These are phyloP conservation scores for Drosophila grimshawi DNA, from an alignment of 1,140 invertebrate species.

Conservation along the genomic window DNA sequence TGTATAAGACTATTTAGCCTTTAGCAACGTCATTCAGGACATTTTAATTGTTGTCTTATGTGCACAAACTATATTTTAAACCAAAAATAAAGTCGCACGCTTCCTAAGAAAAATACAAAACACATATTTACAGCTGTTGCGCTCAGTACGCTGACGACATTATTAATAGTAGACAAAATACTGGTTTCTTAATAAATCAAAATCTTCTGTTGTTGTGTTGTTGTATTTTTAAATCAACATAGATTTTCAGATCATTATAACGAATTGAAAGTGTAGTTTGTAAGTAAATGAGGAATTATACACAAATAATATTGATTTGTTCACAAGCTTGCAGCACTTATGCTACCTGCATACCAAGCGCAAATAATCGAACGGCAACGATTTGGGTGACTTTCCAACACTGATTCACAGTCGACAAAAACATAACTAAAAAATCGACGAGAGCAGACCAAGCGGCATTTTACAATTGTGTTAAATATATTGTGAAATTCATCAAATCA, in stretches of 20 bases:
- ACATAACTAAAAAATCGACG: constrained; percentile 27
- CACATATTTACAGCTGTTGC: constrained; percentile 12
- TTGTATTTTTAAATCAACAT: neutral
- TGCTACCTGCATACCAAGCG: constrained; percentile 8
- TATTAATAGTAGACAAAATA: neutral
- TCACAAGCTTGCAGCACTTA: neutral
- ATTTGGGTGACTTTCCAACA: constrained; percentile 9
- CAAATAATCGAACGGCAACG: neutral
- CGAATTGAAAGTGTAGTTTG: neutral
- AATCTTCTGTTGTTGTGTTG: neutral
- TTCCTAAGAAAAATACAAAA: neutral
- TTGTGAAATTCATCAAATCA: constrained; percentile 11
- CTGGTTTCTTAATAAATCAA: neutral
- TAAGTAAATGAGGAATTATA: neutral
- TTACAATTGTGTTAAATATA: constrained; percentile 26
- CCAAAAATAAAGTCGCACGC: constrained; percentile 9
- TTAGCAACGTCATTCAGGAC: neutral
- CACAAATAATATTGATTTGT: neutral
- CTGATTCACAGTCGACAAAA: constrained; percentile 15
- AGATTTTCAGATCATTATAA: neutral
- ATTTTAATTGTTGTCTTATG: constrained; percentile 1
- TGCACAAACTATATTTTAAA: constrained; percentile 9
- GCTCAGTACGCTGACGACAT: constrained; percentile 6
- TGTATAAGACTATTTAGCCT: neutral
- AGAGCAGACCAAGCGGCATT: constrained; percentile 39